Conservation (phyloP, 2,888 invertebrate genomes). For the Cotesia congregata region DNA sequence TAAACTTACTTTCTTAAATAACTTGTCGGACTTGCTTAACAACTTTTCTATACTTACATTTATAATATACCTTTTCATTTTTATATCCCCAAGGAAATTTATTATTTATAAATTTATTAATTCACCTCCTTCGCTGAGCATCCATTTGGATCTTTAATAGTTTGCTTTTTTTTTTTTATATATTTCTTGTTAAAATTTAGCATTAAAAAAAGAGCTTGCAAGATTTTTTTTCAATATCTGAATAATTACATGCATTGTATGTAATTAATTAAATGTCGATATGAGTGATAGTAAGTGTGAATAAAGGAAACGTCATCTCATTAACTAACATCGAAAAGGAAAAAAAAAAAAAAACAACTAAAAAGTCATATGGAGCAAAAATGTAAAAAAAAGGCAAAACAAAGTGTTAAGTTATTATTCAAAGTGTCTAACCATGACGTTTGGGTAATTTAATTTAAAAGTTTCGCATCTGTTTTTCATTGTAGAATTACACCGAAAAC, state of each 20-base stretch:
- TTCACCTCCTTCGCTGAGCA: not conserved
- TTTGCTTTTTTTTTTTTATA: too few species aligned
- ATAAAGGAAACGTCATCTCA: not conserved
- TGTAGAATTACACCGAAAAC: conserved; percentile 36
- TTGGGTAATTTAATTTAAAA: conserved; percentile 36
- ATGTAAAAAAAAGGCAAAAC: conserved; percentile 3
- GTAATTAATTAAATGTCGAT: too few species aligned
- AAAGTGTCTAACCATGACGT: conserved; percentile 10
- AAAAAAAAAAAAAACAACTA: not conserved
- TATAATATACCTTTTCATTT: not conserved
- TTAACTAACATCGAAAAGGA: not conserved
- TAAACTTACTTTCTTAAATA: conserved; percentile 27
- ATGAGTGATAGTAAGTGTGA: too few species aligned
- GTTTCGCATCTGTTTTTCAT: conserved; percentile 32
- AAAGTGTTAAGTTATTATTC: conserved; percentile 12
- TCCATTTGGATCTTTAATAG: too few species aligned
- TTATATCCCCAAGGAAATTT: not conserved
- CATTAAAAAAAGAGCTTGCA: too few species aligned
- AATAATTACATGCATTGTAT: too few species aligned
- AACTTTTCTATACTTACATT: not conserved
- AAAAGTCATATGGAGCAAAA: not conserved
- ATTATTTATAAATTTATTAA: conserved; percentile 6
- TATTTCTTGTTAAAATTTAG: too few species aligned
- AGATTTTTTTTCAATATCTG: too few species aligned
- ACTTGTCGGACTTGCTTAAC: not conserved